phyloP scores from a whole-genome alignment of 2,797 vertebrate genomes.

The Halcyon leucocephala region DNA sequence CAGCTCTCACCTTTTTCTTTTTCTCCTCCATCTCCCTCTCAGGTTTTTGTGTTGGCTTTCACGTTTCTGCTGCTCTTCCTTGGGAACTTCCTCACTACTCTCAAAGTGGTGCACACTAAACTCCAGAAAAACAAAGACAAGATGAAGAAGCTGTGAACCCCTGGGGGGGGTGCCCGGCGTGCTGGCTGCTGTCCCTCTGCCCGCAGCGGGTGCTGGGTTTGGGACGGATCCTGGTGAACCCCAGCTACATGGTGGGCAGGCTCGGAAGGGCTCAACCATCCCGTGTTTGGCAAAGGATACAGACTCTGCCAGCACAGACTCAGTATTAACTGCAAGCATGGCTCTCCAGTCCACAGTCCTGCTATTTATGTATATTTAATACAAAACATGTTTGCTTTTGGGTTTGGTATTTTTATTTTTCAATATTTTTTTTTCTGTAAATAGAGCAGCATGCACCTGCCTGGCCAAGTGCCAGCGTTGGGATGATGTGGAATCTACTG shows the following conservation, averaged over 20 bases:
- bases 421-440: neutral
- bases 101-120: conserved; percentile 96
- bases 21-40: neutral
- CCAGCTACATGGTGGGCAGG: rapidly evolving
- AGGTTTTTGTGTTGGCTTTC: conserved; percentile 94
- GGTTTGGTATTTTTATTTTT: neutral
- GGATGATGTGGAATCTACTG: conserved; percentile 51
- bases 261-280: neutral
- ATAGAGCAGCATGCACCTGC: conserved; percentile 47
- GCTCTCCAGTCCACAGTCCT: conserved; percentile 30
- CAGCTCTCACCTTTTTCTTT: neutral
- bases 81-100: conserved; percentile 95
- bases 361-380: conserved; percentile 79
- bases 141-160: conserved; percentile 80
- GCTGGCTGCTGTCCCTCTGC: neutral
- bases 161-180: neutral
- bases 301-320: conserved; percentile 54
- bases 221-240: neutral
- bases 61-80: conserved; percentile 96
- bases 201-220: neutral
- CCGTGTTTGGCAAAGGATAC: neutral
- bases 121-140: conserved; percentile 89
- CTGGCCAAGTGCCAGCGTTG: neutral
- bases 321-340: conserved; percentile 62
- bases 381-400: conserved; percentile 34